Base-by-base conservation (phyloP, 2,797 vertebrate species). In the Pteronotus mesoamericanus region DNA sequence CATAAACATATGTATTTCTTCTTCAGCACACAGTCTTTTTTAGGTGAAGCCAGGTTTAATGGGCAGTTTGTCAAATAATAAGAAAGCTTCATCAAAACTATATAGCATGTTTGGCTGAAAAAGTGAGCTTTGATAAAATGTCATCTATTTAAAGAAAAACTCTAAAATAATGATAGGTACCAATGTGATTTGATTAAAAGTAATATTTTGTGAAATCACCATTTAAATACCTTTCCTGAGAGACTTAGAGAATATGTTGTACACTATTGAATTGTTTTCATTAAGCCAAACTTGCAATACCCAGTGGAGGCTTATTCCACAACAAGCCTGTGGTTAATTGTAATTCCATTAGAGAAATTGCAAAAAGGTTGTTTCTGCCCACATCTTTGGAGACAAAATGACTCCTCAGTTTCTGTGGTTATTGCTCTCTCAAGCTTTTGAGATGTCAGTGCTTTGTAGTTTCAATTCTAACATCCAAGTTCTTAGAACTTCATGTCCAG, bases 1-100 rank as follows among this genome's bases (percentile, higher is more conserved):
- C 78, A 96, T 89, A 93, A 97, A 94, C 94, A 96, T 96, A 94
- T 95, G 91, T 18, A 95, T 94, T 96, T 97, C 91, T 92, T 94
- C 66, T 86, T 94, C 19, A 91, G 84, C 83, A 72, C 74, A 79
- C 37, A 64, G 68, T 71, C 91, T 89, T 96, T 94, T 97, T 88
- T 80, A 75, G 46, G 72, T 57, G 64, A 79, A 97, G 86, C 89
- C 95, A 93, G 95, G 72, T 96, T 96, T 94, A 80, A 93, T 93
- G 94, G 86, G 80, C 77, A 95, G 22, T 86, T 42, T 94, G 85
- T 96, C 95, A 97, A 94, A 92, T 57, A 95, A n/a, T 95, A 86
- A 90, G 44, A 91, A 94, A 66, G 16, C n/a, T 59, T 85, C 85
- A 93, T 93, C 75, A 88, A 94, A 96, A 89, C 71, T 83, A 24